Conservation (phyloP, 2,888 invertebrate species). For the Erebia aethiops region DNA sequence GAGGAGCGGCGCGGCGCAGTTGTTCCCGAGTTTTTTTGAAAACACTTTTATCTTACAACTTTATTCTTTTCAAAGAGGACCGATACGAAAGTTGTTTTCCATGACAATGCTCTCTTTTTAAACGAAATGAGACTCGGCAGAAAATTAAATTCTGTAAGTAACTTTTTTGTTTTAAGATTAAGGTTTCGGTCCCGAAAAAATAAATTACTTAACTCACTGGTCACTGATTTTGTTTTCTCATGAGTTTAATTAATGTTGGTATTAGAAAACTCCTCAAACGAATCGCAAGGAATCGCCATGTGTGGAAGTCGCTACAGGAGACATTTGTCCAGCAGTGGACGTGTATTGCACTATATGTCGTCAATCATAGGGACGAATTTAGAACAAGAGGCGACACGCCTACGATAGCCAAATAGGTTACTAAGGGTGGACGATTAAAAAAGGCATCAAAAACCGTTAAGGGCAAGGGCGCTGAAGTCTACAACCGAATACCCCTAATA, state of each 20-base stretch:
- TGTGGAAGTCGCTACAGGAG: too few species aligned
- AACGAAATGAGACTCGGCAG: conserved; percentile 20
- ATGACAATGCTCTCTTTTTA: conserved; percentile 27
- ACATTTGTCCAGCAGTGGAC: too few species aligned
- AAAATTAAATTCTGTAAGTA: conserved; percentile 15
- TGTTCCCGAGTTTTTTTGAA: conserved; percentile 39
- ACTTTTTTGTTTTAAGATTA: conserved; percentile 20
- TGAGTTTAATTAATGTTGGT: background rate
- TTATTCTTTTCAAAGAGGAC: conserved; percentile 46
- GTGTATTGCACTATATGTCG: too few species aligned
- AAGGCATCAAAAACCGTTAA: too few species aligned
- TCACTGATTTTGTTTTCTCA: background rate
- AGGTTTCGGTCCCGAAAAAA: background rate
- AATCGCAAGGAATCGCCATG: background rate
- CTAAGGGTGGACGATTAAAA: too few species aligned
- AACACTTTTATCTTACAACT: conserved; percentile 44
- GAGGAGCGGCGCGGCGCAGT: conserved; percentile 41
- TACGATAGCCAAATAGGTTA: too few species aligned
- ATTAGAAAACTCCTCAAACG: background rate
- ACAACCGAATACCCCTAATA: too few species aligned
- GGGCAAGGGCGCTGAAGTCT: too few species aligned
- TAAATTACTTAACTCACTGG: background rate
- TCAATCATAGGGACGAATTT: too few species aligned
- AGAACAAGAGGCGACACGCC: too few species aligned
- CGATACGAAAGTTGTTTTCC: conserved; percentile 38